Evolutionary conservation across 2,113 vertebrate species (phyloP), one percentile per base, ranked within the genome.

Genomic region (Eurystomus gularis): DNA sequence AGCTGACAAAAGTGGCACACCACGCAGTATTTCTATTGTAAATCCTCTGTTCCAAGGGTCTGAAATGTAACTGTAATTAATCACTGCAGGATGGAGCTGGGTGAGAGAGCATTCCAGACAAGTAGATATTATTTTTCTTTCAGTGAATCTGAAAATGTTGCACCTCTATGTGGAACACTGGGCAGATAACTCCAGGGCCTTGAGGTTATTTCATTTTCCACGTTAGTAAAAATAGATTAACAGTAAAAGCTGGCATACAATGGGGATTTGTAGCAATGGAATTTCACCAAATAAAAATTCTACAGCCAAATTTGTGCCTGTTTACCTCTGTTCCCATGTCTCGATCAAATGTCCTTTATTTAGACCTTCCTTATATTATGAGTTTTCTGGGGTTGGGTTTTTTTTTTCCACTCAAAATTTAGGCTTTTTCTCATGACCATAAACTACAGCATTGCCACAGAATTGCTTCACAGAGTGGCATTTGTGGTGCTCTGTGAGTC

Each of bases 211-310:
- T 91, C 23, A 51, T 85, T 92, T 88, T 95, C 31, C 58, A 52
- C 61, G n/a, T 81, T 84, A 95, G 94, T 85, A 93, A 84, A 97
- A 94, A 90, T 58, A 93, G 76, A 85, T 81, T 77, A 94, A 42
- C 31, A 83, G 46, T 29, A 90, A 93, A 90, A 87, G 10, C 26
- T 55, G 64, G 40, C 29, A 39, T 58, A 79, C 75, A 80, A 28
- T 0, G 0, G 55, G 61, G 40, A 86, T 91, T 96, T 90, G 46
- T 42, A 91, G 60, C 25, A 92, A 65, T 46, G 80, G 60, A 76
- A 92, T 93, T 91, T 89, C 73, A 87, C 75, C 21, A 86, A 82
- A 48, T 71, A 66, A 77, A 85, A 82, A 84, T 21, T 6, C 25
- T 86, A 21, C 0, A 1, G 46, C n/a, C 25, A 82, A 88, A 86